Evolutionary conservation across 2,113 vertebrate species (phyloP).

Genomic region (Platysternon megacephalum): DNA sequence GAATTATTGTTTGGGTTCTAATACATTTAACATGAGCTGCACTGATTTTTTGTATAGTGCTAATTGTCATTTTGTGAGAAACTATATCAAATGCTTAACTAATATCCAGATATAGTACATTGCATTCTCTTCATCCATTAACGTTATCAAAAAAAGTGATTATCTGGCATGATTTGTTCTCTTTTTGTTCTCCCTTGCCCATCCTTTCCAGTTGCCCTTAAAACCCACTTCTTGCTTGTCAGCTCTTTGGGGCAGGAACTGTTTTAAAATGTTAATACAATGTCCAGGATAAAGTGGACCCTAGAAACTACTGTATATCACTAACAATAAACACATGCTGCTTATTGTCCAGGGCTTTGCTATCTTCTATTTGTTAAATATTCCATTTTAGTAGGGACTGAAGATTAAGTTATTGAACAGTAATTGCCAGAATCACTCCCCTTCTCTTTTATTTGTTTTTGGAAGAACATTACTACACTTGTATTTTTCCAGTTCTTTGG

Average conservation of each 20-base stretch:
- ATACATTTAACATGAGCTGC: slow-evolving; percentile 25
- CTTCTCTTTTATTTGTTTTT: too few relatives aligned
- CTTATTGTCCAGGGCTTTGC: background rate
- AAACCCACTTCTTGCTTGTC: slow-evolving; percentile 55
- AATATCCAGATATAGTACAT: slow-evolving; percentile 46
- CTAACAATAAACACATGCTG: background rate
- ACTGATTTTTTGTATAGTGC: slow-evolving; percentile 57
- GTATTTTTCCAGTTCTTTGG: too few relatives aligned
- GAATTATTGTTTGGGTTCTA: slow-evolving; percentile 55
- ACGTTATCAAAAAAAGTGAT: slow-evolving; percentile 61
- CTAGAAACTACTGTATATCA: background rate
- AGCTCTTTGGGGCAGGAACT: slow-evolving; percentile 49
- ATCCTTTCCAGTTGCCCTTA: slow-evolving; percentile 46
- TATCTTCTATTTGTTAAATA: slow-evolving; percentile 29
- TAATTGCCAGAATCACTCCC: too few relatives aligned
- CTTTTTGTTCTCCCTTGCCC: slow-evolving; percentile 3
- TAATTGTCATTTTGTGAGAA: slow-evolving; percentile 59
- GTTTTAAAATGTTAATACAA: slow-evolving; percentile 23
- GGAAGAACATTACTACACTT: too few relatives aligned
- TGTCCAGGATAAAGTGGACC: slow-evolving; percentile 9
- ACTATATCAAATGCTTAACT: slow-evolving; percentile 37
- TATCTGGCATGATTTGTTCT: slow-evolving; percentile 56
- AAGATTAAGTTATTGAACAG: background rate
- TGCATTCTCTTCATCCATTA: slow-evolving; percentile 40
- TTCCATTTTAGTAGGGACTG: background rate